Percentiles rank a stretch among this genome's conserved stretches.
phyloP scores from a whole-genome alignment of 2,888 invertebrate genomes.

The Pseudeuparius sepicola region DNA sequence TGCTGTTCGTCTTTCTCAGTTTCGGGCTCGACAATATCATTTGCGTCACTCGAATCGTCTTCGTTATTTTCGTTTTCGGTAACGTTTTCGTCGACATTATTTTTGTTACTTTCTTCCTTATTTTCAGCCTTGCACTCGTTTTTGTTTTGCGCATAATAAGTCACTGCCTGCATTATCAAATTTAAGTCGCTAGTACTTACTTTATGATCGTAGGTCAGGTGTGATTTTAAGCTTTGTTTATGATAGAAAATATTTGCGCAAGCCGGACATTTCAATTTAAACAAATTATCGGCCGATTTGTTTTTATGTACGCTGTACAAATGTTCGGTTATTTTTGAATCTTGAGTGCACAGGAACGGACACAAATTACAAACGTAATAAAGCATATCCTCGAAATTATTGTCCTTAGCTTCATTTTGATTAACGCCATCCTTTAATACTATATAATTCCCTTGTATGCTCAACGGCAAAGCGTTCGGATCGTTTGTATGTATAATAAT shows the following conservation, averaged over 20 bases:
- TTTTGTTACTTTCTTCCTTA: constrained; percentile 14
- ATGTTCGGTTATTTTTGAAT: constrained; percentile 35
- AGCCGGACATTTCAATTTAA: constrained; percentile 54
- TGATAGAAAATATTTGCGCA: constrained; percentile 56
- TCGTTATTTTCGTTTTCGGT: constrained; percentile 7
- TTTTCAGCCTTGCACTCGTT: constrained; percentile 20
- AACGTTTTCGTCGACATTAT: constrained; percentile 12
- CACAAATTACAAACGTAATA: constrained; percentile 38
- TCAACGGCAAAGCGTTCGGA: constrained; percentile 23
- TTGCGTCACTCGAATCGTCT: constrained; percentile 9
- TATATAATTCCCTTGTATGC: constrained; percentile 28
- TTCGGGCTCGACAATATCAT: constrained; percentile 10
- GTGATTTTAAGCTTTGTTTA: constrained; percentile 49
- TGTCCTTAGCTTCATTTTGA: constrained; percentile 17
- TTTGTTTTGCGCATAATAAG: constrained; percentile 35
- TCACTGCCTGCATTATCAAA: constrained; percentile 47
- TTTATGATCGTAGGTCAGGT: constrained; percentile 58
- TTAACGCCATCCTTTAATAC: constrained; percentile 24
- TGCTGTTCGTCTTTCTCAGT: not conserved
- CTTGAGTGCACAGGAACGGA: constrained; percentile 36
- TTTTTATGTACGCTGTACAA: constrained; percentile 39
- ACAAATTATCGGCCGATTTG: constrained; percentile 42
- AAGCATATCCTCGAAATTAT: constrained; percentile 32
- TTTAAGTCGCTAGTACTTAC: constrained; percentile 51
- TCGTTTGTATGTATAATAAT: constrained; percentile 29